Conservation (phyloP, 2,888 invertebrate species). For the Copidosoma aretas region DNA sequence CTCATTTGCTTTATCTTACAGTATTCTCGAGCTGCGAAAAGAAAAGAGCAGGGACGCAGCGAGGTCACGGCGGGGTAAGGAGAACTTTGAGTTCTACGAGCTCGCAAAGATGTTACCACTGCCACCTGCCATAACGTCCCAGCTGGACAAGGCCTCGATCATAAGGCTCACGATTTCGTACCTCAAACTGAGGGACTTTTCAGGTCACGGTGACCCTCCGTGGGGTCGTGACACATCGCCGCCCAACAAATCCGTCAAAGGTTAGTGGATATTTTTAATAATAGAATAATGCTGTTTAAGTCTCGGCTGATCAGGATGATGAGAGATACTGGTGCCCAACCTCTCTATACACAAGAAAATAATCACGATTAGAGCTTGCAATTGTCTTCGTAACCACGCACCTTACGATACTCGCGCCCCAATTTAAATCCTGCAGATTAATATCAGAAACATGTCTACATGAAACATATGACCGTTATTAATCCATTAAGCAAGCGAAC, state of each 20-base stretch:
- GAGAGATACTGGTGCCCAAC: no score
- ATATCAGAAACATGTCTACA: no score
- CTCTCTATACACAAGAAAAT: no score
- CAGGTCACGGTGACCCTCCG: conserved; percentile 94
- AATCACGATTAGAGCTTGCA: no score
- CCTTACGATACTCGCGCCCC: no score
- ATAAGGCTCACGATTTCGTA: conserved; percentile 96
- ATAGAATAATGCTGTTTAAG: no score
- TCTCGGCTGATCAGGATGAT: no score
- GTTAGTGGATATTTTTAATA: conserved; percentile 63
- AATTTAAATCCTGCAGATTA: no score
- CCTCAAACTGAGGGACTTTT: conserved; percentile 93
- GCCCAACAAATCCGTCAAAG: conserved; percentile 81
- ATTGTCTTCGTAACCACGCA: no score
- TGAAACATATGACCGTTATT: no score
- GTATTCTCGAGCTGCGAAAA: conserved; percentile 91
- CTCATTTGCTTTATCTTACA: conserved; percentile 66
- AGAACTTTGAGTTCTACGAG: conserved; percentile 96
- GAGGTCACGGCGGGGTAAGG: conserved; percentile 88
- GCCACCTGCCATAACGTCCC: conserved; percentile 90
- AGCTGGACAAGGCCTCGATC: conserved; percentile 94
- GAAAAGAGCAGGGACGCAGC: conserved; percentile 95
- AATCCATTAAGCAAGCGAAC: no score
- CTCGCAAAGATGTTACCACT: conserved; percentile 92
- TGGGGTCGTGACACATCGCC: conserved; percentile 87